Evolutionary conservation across 2,113 vertebrate species (phyloP).

Genomic region (Osmerus eperlanus): DNA sequence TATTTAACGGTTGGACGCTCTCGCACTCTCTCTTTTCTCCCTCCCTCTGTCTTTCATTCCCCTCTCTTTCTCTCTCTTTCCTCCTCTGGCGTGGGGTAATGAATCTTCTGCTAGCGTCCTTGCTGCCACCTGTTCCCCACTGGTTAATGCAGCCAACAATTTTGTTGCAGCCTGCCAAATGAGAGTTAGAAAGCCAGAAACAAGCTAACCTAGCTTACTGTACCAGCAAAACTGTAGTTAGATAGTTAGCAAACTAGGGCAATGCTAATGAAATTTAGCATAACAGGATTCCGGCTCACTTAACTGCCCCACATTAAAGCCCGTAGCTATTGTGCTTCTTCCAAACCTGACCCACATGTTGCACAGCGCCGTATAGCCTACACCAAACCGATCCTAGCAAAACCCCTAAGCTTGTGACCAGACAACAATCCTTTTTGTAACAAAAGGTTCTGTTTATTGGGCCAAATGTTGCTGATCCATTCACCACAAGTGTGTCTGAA

Average conservation of each 20-base stretch:
- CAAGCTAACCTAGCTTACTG: not conserved
- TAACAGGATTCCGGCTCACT: not conserved
- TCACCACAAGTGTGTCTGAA: no score
- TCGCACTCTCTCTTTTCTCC: not conserved
- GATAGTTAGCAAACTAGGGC: slow-evolving; percentile 1
- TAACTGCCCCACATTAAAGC: not conserved
- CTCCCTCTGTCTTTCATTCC: not conserved
- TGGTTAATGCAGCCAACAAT: not conserved
- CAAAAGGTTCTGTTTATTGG: no score
- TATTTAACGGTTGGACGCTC: slow-evolving; percentile 12
- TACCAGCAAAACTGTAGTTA: not conserved
- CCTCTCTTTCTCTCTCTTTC: slow-evolving; percentile 12
- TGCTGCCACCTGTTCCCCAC: slow-evolving; percentile 25
- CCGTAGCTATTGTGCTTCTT: not conserved
- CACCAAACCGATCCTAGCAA: no score
- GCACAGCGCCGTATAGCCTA: no score
- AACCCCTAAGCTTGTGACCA: not conserved
- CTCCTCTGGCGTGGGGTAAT: slow-evolving; percentile 12
- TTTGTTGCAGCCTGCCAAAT: not conserved
- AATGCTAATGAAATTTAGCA: no score
- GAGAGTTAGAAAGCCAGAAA: not conserved
- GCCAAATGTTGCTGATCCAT: no score
- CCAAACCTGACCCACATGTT: not conserved
- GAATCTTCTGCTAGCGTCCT: slow-evolving; percentile 15
- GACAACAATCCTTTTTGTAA: no score